Evolutionary conservation across 2,888 invertebrate genomes (phyloP).

Genomic region (Mongoloraphidia duomilia): DNA sequence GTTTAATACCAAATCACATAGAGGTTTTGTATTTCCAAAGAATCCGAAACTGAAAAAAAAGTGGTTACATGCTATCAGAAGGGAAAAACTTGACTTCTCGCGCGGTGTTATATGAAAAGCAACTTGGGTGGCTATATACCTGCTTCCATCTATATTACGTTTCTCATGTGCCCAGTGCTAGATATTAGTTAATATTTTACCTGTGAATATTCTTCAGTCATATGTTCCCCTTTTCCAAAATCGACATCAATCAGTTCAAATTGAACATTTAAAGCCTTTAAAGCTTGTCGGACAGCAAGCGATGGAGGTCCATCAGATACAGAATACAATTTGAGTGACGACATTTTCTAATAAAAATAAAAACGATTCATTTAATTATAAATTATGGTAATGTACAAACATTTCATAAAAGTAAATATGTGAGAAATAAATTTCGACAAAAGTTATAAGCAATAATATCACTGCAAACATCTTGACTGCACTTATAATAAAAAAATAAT

Average conservation of each 20-base stretch:
- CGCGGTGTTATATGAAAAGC: too few relatives aligned
- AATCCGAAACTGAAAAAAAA: too few relatives aligned
- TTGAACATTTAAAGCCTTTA: constrained; percentile 47
- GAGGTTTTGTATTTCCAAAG: too few relatives aligned
- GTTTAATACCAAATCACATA: too few relatives aligned
- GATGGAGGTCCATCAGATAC: constrained; percentile 70
- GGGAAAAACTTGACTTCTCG: too few relatives aligned
- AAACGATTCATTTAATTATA: neutral
- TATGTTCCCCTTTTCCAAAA: constrained; percentile 57
- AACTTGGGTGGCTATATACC: too few relatives aligned
- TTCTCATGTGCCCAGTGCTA: too few relatives aligned
- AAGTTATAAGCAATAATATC: neutral
- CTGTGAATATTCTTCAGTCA: constrained; percentile 53
- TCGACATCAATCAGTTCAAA: constrained; percentile 52
- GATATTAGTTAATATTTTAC: too few relatives aligned
- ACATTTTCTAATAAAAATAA: constrained; percentile 7
- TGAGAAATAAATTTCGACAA: constrained; percentile 11
- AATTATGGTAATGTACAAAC: neutral
- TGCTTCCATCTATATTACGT: too few relatives aligned
- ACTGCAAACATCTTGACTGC: too few relatives aligned
- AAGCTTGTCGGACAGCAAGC: constrained; percentile 51
- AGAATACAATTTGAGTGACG: constrained; percentile 50
- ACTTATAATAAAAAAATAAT: too few relatives aligned
- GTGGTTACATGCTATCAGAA: too few relatives aligned
- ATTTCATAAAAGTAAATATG: neutral